Evolutionary conservation across 64 coral and sea anemone species (phyloP).

Genomic region (Acropora tenuis): DNA sequence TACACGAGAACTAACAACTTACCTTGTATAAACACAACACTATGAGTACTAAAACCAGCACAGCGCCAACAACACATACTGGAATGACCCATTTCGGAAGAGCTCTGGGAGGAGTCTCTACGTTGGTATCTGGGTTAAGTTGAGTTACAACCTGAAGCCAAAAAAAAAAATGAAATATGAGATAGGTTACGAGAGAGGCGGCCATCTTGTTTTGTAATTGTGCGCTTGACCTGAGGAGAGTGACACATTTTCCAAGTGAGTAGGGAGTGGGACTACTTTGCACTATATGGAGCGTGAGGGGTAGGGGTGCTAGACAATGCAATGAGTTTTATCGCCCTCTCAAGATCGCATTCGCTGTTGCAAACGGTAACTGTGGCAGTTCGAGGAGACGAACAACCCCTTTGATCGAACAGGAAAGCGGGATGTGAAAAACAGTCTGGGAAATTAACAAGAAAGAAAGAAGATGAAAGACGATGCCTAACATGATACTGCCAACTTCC

Average conservation of each 20-base stretch:
- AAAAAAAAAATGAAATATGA: neutral
- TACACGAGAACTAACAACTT: neutral
- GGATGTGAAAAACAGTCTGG: slow-evolving; percentile 22
- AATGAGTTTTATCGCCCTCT: too few species aligned
- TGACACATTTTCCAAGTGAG: too few species aligned
- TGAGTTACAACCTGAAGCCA: slow-evolving; percentile 15
- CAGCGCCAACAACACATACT: slow-evolving; percentile 58
- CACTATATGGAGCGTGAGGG: too few species aligned
- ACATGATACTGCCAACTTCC: neutral
- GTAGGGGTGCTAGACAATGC: too few species aligned
- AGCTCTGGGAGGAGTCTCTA: slow-evolving; percentile 4
- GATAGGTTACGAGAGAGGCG: neutral
- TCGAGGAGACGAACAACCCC: too few species aligned
- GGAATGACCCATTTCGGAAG: slow-evolving; percentile 71
- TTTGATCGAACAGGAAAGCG: too few species aligned
- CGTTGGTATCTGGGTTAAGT: slow-evolving; percentile 11
- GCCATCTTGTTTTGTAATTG: neutral
- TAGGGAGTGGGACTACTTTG: too few species aligned
- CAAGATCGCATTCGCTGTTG: too few species aligned
- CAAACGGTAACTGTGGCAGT: too few species aligned
- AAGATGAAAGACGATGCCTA: neutral
- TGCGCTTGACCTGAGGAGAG: too few species aligned
- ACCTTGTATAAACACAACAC: slow-evolving; percentile 67
- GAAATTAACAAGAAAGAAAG: neutral
- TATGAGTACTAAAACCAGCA: slow-evolving; percentile 49